Evolutionary conservation across 1,140 invertebrate species (phyloP).

Genomic region (Drosophila auraria): DNA sequence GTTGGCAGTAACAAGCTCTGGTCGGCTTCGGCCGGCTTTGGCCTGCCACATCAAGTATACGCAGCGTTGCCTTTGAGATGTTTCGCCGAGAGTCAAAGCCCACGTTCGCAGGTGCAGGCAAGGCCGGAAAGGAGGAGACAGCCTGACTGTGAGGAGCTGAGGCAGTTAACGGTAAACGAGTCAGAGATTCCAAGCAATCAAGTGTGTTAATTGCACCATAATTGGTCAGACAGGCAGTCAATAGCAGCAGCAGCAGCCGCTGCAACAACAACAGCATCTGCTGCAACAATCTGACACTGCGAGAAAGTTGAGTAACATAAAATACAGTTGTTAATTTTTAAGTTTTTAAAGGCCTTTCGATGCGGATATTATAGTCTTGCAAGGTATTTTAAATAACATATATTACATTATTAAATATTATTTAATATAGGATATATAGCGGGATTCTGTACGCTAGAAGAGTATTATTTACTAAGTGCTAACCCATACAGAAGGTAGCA

Average conservation of each 20-base stretch:
- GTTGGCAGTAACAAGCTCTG: slow-evolving; percentile 46
- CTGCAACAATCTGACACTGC: slow-evolving; percentile 15
- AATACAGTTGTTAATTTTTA: no score
- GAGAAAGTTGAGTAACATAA: background rate
- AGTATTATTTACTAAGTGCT: no score
- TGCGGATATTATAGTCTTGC: background rate
- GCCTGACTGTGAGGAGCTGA: slow-evolving; percentile 12
- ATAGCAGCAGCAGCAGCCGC: slow-evolving; percentile 26
- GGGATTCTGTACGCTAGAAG: no score
- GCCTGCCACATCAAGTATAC: slow-evolving; percentile 46
- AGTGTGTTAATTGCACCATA: slow-evolving; percentile 82
- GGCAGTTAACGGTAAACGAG: slow-evolving; percentile 45
- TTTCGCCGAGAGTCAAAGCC: slow-evolving; percentile 28
- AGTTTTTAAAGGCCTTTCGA: no score
- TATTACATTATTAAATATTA: no score
- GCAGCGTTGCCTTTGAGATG: slow-evolving; percentile 57
- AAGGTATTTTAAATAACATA: no score
- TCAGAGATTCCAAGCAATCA: slow-evolving; percentile 71
- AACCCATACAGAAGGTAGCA: background rate
- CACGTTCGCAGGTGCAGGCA: slow-evolving; percentile 33
- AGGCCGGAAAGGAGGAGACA: background rate
- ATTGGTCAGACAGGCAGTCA: slow-evolving; percentile 77
- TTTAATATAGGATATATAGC: background rate
- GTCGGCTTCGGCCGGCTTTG: slow-evolving; percentile 24
- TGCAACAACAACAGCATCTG: slow-evolving; percentile 10